phyloP scores from a whole-genome alignment of 2,797 vertebrate species.

The Gymnothorax javanicus region DNA sequence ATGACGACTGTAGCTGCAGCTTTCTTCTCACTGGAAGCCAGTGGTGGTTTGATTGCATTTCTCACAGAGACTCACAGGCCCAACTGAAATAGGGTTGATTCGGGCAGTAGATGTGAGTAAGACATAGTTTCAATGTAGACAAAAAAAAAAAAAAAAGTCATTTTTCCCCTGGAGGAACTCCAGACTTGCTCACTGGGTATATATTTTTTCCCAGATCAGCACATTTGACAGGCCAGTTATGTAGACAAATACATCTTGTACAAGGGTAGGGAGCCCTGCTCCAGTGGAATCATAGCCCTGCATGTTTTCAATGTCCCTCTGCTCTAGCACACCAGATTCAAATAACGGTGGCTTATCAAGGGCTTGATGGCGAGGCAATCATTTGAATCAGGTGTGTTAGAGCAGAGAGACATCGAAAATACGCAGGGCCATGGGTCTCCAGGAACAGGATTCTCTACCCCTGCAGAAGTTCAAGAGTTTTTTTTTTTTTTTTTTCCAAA shows the following conservation, averaged over 20 bases:
- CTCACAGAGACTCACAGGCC: background rate
- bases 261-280: no score
- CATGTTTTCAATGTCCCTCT: no score
- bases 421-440: no score
- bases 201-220: background rate
- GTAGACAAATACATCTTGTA: background rate
- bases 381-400: no score
- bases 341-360: no score
- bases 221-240: background rate
- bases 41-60: slow-evolving; percentile 60
- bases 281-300: no score
- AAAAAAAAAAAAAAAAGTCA: background rate
- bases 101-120: background rate
- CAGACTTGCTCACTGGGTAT: background rate
- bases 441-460: no score
- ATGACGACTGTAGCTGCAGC: slow-evolving; percentile 56
- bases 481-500: background rate
- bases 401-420: no score
- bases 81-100: background rate
- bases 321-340: no score
- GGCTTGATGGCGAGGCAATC: no score
- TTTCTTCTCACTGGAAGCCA: slow-evolving; percentile 57
- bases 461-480: no score
- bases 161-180: background rate
- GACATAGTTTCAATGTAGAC: background rate